A percentile compares a stretch with the other conserved stretches of the same genome.
phyloP scores from a whole-genome alignment of 2,113 vertebrate species.

The Miniopterus natalensis region DNA sequence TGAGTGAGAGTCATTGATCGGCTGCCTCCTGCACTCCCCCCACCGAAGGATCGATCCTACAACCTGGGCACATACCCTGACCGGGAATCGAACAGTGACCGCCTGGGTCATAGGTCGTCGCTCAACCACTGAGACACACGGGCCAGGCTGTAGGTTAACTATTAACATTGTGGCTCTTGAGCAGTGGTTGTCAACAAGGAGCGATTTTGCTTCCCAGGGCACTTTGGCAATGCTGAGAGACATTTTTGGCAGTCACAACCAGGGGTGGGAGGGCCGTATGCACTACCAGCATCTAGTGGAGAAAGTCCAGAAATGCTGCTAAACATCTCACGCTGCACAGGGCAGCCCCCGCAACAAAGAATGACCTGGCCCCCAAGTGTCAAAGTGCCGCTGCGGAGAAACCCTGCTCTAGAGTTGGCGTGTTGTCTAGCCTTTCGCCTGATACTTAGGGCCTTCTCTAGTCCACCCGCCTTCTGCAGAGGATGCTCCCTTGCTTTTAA shows the following conservation, averaged over 20 bases:
- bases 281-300: not conserved
- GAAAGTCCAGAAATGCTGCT: not conserved
- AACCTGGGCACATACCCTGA: too few relatives aligned
- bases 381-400: not conserved
- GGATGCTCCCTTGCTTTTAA: not conserved
- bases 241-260: not conserved
- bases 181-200: slow-evolving; percentile 33
- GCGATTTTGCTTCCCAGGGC: not conserved
- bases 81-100: too few relatives aligned
- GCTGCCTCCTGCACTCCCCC: too few relatives aligned
- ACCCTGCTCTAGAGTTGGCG: slow-evolving; percentile 26
- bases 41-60: too few relatives aligned
- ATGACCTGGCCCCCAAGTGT: not conserved
- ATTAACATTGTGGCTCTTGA: slow-evolving; percentile 49
- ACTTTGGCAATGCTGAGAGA: not conserved
- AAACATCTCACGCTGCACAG: not conserved
- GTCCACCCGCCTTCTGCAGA: not conserved
- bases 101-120: too few relatives aligned
- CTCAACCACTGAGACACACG: too few relatives aligned
- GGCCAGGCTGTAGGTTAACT: not conserved
- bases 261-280: not conserved
- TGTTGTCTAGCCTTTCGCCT: not conserved
- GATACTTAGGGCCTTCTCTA: not conserved
- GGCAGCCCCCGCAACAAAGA: not conserved
- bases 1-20: too few relatives aligned